Base-by-base conservation (phyloP, 2,113 vertebrate genomes). In the Corythaeola cristata region DNA sequence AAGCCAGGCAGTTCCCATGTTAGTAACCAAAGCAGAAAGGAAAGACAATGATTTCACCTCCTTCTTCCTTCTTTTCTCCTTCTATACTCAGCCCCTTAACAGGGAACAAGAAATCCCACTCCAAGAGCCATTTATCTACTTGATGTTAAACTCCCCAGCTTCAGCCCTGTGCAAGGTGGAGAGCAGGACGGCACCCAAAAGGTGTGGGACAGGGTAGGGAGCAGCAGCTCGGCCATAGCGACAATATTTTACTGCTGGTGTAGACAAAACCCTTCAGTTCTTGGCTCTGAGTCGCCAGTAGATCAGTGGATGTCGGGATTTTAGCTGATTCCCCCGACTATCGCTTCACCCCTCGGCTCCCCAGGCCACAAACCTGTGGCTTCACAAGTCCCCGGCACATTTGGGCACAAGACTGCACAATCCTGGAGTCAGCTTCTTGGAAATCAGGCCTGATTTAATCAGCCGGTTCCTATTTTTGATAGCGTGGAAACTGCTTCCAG, bases 181-280 rank as follows among this genome's bases (percentile, higher is more conserved):
- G 56, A 10, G 35, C 45, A 30, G 73, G 47, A 11, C 0, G 3
- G 37, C 7, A 19, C 13, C 75, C 53, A 9, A 4, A 49, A 30
- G 33, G 28, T 45, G 5, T 12, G 52, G 62, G 35, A 27, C 44
- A 27, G 44, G 39, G 41, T 52, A 21, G 85, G 16, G 53, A 69
- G 53, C 41, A 11, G 76, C 81, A 30, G 28, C 58, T 4, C 35
- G 52, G 47, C 59, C 9, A 0, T 1, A 78, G 33, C 16, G 2
- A 7, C 41, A 15, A 0, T 3, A 15, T 30, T 33, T 20, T 3
- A 5, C 15, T 32, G 33, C 26, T 39, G 64, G 7, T 2, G 11
- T 3, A 10, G 28, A 5, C 21, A 3, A 3, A 68, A 39, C 7
- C 66, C 44, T 26, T 59, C 2, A 0, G 11, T 41, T 28, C 49